phyloP scores from a whole-genome alignment of 2,797 vertebrate species.

The Trichosurus vulpecula region DNA sequence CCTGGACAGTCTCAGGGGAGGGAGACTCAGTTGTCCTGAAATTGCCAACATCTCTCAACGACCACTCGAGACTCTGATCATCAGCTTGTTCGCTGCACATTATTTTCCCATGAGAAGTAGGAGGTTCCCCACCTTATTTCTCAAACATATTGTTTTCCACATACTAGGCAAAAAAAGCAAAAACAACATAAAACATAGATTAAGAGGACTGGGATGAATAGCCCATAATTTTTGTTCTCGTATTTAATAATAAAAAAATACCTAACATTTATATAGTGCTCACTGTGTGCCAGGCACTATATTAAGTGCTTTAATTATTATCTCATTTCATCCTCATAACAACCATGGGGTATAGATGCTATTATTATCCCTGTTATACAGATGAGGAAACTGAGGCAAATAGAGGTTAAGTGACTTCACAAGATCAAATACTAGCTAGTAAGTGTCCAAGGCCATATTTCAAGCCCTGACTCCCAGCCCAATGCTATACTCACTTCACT shows the following conservation, averaged over 20 bases:
- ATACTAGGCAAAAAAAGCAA: neutral
- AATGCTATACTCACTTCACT: neutral
- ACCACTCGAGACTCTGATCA: too few relatives aligned
- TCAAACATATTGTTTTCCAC: neutral
- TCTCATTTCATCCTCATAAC: neutral
- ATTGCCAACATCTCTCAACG: too few relatives aligned
- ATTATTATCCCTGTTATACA: neutral
- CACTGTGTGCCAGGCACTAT: neutral
- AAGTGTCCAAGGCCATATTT: neutral
- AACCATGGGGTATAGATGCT: neutral
- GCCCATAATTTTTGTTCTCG: neutral
- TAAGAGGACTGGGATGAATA: neutral
- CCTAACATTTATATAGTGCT: neutral
- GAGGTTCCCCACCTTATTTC: neutral
- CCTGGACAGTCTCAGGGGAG: too few relatives aligned
- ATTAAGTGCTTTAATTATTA: neutral
- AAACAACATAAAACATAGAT: neutral
- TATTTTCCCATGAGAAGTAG: too few relatives aligned
- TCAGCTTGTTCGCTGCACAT: too few relatives aligned
- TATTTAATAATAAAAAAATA: neutral
- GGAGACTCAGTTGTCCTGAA: too few relatives aligned
- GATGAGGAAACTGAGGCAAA: neutral
- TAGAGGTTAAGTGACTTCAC: neutral
- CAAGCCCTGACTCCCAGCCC: neutral
- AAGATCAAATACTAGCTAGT: neutral